A percentile compares a stretch with the other conserved stretches of the same genome.
Evolutionary conservation across 2,797 vertebrate genomes (phyloP).

Genomic region (Gorsachius magnificus): DNA sequence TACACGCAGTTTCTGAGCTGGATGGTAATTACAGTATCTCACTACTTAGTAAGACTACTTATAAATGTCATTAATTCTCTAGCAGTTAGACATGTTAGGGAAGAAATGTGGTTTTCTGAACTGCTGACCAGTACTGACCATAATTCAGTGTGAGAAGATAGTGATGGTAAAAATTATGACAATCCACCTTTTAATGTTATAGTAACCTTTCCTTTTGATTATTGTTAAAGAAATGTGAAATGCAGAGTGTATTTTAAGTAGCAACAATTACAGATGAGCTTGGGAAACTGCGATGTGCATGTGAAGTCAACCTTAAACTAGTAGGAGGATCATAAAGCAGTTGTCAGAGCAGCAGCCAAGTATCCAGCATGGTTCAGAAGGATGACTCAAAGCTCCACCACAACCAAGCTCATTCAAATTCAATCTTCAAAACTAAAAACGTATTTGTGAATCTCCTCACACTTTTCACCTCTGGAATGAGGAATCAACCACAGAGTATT

Average conservation of each 20-base stretch:
- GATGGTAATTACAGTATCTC: not conserved
- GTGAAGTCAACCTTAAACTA: not conserved
- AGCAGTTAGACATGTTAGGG: not conserved
- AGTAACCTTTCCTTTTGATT: not conserved
- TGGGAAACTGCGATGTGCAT: not conserved
- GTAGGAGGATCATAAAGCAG: not conserved
- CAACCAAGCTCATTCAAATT: not conserved
- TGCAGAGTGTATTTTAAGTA: not conserved
- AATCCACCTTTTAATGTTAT: not conserved
- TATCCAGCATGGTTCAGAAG: not conserved
- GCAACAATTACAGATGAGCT: not conserved
- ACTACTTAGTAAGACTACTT: not conserved
- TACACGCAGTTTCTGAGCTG: not conserved
- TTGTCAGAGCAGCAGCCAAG: not conserved
- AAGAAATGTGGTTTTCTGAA: not conserved
- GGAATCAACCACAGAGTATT: not conserved
- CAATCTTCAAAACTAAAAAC: not conserved
- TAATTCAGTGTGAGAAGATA: not conserved
- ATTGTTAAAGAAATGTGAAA: not conserved
- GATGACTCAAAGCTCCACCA: not conserved
- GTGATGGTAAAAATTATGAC: not conserved
- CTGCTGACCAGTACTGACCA: not conserved
- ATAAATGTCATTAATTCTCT: not conserved
- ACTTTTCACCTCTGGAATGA: not conserved
- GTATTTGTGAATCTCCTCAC: not conserved